These are phyloP conservation scores for Eulimnadia texana DNA, from an alignment of 1,140 invertebrate genomes.

Conservation along the genomic window DNA sequence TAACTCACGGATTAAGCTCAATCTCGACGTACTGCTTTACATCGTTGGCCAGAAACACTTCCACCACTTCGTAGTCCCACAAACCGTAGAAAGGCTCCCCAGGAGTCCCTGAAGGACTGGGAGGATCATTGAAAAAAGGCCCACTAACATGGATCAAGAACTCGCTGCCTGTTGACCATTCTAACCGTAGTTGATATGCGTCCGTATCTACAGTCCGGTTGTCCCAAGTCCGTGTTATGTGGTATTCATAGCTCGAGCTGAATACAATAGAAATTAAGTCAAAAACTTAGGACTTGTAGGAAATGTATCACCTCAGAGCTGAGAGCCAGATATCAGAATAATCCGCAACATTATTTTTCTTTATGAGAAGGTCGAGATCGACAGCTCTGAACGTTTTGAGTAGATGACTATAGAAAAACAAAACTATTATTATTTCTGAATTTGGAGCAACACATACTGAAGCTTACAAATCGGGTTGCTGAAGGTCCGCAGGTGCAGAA, in stretches of 20 bases:
- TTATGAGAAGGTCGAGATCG: not conserved
- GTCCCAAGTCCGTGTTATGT: not conserved
- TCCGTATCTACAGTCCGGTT: no score
- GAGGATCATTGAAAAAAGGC: not conserved
- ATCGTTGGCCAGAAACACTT: conserved; percentile 34
- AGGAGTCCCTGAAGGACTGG: not conserved
- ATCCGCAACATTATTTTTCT: not conserved
- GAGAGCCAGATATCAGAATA: not conserved
- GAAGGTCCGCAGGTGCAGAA: conserved; percentile 30
- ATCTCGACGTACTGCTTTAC: conserved; percentile 35
- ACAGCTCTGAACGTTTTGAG: not conserved
- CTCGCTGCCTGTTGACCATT: no score
- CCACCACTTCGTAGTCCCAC: conserved; percentile 38
- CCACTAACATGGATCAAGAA: no score
- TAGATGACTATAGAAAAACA: not conserved
- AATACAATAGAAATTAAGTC: not conserved
- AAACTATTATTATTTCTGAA: not conserved
- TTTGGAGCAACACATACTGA: not conserved
- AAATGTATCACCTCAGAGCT: not conserved
- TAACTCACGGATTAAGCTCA: conserved; percentile 34
- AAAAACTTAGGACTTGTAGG: not conserved
- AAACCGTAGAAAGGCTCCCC: conserved; percentile 19
- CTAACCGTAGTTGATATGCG: no score
- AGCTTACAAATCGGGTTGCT: conserved; percentile 35
- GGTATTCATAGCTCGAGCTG: no score